These are phyloP conservation scores for Melanotaenia trifasciata DNA, from an alignment of 2,797 vertebrate species.

Conservation along the genomic window DNA sequence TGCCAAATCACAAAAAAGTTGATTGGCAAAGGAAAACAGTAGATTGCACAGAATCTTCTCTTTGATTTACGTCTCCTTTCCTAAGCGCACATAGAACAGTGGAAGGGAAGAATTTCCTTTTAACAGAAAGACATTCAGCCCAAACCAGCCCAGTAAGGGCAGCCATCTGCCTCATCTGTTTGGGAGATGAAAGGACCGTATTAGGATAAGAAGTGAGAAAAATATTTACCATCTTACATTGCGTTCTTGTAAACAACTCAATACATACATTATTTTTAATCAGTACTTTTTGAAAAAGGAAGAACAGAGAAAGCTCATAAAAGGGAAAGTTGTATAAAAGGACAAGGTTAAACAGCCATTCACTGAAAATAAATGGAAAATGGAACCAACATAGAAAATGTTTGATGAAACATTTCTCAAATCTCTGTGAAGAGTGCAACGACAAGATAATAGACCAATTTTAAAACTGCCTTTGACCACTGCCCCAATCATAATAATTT, in stretches of 20 bases:
- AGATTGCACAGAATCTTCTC: neutral
- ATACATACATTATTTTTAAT: neutral
- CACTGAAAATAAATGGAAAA: neutral
- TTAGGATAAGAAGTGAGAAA: neutral
- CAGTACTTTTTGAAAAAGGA: neutral
- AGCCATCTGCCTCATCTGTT: neutral
- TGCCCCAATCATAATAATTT: neutral
- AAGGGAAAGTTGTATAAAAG: neutral
- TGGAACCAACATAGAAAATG: neutral
- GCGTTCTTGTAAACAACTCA: neutral
- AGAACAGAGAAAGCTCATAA: neutral
- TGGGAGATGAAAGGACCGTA: neutral
- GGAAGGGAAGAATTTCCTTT: neutral
- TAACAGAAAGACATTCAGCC: neutral
- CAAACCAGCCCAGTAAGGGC: neutral
- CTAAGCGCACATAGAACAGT: neutral
- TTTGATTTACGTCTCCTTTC: too few relatives aligned
- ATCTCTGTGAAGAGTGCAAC: neutral
- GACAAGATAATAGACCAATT: neutral
- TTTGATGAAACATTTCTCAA: neutral
- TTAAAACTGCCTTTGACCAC: neutral
- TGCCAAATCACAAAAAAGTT: too few relatives aligned
- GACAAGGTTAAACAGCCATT: neutral
- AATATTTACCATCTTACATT: neutral
- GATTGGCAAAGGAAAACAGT: too few relatives aligned